These are phyloP conservation scores for Callipepla californica DNA, from an alignment of 2,113 vertebrate genomes.

Conservation along the genomic window DNA sequence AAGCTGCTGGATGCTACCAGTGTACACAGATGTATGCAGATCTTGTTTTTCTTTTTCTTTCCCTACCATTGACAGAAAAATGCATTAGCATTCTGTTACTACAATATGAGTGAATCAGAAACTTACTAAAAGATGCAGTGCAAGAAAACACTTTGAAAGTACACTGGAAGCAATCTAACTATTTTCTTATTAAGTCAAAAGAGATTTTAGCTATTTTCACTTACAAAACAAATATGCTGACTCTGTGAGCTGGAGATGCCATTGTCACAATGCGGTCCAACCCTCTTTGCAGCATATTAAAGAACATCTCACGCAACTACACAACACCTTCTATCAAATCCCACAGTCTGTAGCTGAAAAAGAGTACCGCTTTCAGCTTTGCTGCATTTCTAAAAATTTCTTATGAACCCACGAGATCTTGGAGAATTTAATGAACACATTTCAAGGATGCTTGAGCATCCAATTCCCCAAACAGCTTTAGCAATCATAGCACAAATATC, in stretches of 20 bases:
- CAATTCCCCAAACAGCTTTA: conserved; percentile 54
- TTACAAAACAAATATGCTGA: background rate
- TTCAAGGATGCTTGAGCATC: conserved; percentile 52
- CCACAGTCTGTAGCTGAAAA: background rate
- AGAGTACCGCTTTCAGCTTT: background rate
- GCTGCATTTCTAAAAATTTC: background rate
- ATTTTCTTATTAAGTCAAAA: background rate
- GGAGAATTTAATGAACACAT: conserved; percentile 33
- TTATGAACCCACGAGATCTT: conserved; percentile 5
- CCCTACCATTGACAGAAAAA: background rate
- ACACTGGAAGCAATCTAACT: background rate
- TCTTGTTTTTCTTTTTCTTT: background rate
- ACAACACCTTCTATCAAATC: background rate
- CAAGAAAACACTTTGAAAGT: background rate
- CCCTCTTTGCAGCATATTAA: background rate
- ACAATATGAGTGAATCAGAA: fast-evolving
- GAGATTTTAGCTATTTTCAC: background rate
- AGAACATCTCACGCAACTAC: background rate
- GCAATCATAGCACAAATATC: conserved; percentile 14
- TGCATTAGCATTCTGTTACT: background rate
- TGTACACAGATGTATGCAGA: background rate
- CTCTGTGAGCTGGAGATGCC: background rate
- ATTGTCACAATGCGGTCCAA: background rate
- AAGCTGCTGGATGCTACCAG: background rate
- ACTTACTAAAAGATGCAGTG: background rate